Base-by-base conservation (phyloP, 2,888 invertebrate genomes). In the Ectemnius cavifrons region DNA sequence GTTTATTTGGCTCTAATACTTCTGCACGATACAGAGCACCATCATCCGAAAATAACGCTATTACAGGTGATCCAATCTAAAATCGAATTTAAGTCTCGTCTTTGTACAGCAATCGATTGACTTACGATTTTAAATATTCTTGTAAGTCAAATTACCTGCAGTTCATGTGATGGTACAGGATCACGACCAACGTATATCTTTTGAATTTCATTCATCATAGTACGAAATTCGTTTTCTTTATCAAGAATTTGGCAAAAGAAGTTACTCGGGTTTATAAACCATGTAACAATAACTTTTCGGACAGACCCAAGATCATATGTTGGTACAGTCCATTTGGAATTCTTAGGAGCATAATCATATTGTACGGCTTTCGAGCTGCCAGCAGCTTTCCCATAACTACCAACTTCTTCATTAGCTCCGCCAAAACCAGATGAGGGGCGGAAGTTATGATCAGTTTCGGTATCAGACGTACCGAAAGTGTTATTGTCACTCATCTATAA, bases 181-280 rank as follows among this genome's bases (percentile, higher is more conserved):
- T 84, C 67, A 73, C 89, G 89, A 49, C 93, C 93, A 77, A 92
- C 93, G 86, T 96, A 96, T 27, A 93, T 91, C 58, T 92, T 92
- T 61, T 96, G 95, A 81, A 96, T 94, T 63, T 94, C 93, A 75
- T 93, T 93, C 94, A 96, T 95, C 92, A 96, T 93, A 2, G 91
- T 91, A 16, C 93, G 92, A 87, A 96, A 95, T 79, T 94, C 93
- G 0, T 90, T 87, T 82, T 92, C 80, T 27, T 79, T 82, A 4
- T 82, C 74, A 6, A 84, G 75, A 18, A 93, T 91, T 83, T 94
- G 94, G 0, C 94, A 93, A 90, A 94, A 95, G 89, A 96, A 96
- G 81, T 94, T 93, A 75, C 93, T 93, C 0, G 96, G 96, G 75
- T 94, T 94, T 67, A 94, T 93, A 86, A 96, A 95, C 96, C 96